Conservation (phyloP, 2,113 vertebrate species). For the Tenebrosternarchus preto region DNA sequence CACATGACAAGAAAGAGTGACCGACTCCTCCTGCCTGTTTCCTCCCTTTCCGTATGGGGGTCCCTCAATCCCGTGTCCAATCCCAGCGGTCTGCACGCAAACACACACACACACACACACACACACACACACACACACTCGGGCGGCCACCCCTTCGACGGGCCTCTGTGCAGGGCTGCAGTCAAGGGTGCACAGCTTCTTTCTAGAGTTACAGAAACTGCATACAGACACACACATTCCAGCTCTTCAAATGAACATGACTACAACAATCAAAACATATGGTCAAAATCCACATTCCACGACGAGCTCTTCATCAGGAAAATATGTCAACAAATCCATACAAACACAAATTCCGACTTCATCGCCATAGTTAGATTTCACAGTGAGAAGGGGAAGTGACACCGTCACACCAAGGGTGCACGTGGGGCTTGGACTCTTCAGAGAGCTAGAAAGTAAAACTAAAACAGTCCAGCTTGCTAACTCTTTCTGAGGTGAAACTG, state of each 20-base stretch:
- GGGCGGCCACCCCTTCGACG: slow-evolving; percentile 46
- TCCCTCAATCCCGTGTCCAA: slow-evolving; percentile 51
- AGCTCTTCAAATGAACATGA: slow-evolving; percentile 36
- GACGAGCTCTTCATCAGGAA: background rate
- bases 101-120: slow-evolving; percentile 46
- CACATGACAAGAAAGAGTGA: slow-evolving; percentile 42
- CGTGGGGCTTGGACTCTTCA: slow-evolving; percentile 3
- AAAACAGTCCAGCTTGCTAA: background rate
- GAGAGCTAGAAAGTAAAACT: background rate
- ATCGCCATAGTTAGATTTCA: slow-evolving; percentile 18
- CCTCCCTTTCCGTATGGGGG: slow-evolving; percentile 49
- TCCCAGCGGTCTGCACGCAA: slow-evolving; percentile 48
- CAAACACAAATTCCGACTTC: background rate
- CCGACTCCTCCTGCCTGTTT: slow-evolving; percentile 46
- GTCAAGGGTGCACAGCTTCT: slow-evolving; percentile 57
- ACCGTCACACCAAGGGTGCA: background rate
- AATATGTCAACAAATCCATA: slow-evolving; percentile 7
- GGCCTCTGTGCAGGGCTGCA: slow-evolving; percentile 52
- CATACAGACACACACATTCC: slow-evolving; percentile 47
- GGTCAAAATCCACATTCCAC: slow-evolving; percentile 37
- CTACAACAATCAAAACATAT: slow-evolving; percentile 44
- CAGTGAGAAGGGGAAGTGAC: background rate
- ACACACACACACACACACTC: slow-evolving; percentile 39
- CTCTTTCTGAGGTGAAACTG: background rate
- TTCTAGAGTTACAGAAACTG: slow-evolving; percentile 56